phyloP scores from a whole-genome alignment of 1,140 invertebrate genomes.

The Magallana gigas region DNA sequence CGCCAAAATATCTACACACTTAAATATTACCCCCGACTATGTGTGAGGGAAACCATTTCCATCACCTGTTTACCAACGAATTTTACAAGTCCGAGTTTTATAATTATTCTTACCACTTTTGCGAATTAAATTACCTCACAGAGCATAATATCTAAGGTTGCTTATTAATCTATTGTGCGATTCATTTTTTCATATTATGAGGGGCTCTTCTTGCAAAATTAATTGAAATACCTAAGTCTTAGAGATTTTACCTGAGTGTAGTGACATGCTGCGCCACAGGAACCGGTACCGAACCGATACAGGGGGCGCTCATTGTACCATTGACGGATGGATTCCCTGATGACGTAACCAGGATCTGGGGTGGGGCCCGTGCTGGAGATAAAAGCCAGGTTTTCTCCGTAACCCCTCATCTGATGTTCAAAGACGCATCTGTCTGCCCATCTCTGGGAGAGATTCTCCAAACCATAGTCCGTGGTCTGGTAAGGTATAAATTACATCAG shows the following conservation, averaged over 20 bases:
- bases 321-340: constrained; percentile 47
- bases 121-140: no score
- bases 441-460: constrained; percentile 35
- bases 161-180: no score
- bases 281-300: constrained; percentile 28
- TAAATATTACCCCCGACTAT: no score
- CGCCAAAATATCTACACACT: no score
- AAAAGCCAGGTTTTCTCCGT: constrained; percentile 52
- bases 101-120: no score
- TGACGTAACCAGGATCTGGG: constrained; percentile 1
- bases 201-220: neutral
- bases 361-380: constrained; percentile 50
- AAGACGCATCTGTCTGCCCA: constrained; percentile 53
- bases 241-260: constrained; percentile 52
- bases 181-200: no score
- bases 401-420: constrained; percentile 53
- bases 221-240: neutral
- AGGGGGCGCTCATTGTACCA: constrained; percentile 51
- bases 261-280: constrained; percentile 54
- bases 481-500: neutral
- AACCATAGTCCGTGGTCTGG: constrained; percentile 14
- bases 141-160: no score
- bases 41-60: no score
- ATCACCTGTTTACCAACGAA: no score
- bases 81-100: no score